Evolutionary conservation across 2,888 invertebrate species (phyloP), one percentile per base, ranked within the genome.

Genomic region (Drosophila macrothrix): DNA sequence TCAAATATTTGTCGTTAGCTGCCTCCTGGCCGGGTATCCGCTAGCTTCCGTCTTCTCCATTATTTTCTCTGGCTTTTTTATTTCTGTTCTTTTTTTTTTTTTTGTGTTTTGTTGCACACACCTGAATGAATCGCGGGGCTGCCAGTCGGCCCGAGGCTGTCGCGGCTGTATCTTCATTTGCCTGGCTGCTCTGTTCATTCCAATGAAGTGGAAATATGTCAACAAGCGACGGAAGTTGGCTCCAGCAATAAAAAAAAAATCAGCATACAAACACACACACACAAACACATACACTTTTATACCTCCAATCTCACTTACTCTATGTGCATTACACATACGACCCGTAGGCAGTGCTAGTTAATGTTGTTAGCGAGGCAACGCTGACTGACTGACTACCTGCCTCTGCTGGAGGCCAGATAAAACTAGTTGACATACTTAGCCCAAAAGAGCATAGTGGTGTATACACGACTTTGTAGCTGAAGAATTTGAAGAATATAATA

Each of bases 151-250:
- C 60, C 76, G 70, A 65, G 74, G 82, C 75, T 71, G 76, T 74
- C 67, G 89, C 73, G 89, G 75, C 90, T 87, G 82, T 78, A 85
- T 84, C 80, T 82, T 84, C 82, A 82, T 80, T 82, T 84, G 77
- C 80, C 78, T 77, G 56, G 55, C 56, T 64, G 76, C 72, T 67
- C 73, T 73, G 84, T 82, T 78, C 79, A 66, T 82, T 82, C 78
- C 87, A 86, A 88, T 88, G 90, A 90, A 84, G 88, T 90, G 88
- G 89, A 88, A 88, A 87, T 87, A 88, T 87, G 87, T 87, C 88
- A 90, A 90, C 87, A 90, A 81, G 90, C 85, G 76, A 74, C 85
- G 90, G 88, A 85, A 85, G 90, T 90, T 88, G 90, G 79, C 86
- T 71, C 59, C 75, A 73, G 67, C 83, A 72, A 76, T 73, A 76